Evolutionary conservation across 2,888 invertebrate species (phyloP).

Genomic region (Macropis europaea): DNA sequence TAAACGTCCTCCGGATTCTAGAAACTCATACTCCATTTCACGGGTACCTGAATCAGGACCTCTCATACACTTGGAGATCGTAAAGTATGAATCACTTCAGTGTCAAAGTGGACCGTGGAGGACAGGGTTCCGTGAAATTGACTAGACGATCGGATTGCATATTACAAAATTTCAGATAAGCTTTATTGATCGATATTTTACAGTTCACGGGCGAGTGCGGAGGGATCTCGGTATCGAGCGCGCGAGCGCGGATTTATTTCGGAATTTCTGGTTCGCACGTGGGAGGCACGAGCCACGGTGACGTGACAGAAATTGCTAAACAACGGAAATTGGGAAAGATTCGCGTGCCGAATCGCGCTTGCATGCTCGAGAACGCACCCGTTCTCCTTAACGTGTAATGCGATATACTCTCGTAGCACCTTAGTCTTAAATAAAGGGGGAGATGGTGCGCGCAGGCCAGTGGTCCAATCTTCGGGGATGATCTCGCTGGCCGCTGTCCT

Average conservation of each 20-base stretch:
- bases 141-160: constrained; percentile 9
- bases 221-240: constrained; percentile 20
- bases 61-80: too few species aligned
- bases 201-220: constrained; percentile 51
- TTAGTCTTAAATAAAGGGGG: constrained; percentile 55
- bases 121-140: too few species aligned
- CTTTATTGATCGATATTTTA: constrained; percentile 66
- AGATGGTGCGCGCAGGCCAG: constrained; percentile 55
- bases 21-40: too few species aligned
- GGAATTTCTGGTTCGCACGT: neutral
- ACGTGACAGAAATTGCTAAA: neutral
- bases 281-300: neutral
- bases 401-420: constrained; percentile 67
- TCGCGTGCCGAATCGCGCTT: neutral
- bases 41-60: too few species aligned
- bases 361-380: constrained; percentile 1
- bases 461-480: constrained; percentile 10
- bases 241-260: constrained; percentile 9
- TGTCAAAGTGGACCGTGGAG: too few species aligned
- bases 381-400: constrained; percentile 41
- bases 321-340: neutral
- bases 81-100: too few species aligned
- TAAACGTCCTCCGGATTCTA: too few species aligned
- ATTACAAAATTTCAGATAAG: constrained; percentile 63
- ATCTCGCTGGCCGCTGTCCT: constrained; percentile 1